Percentiles rank a stretch among this genome's conserved stretches.
Conservation (phyloP, 1,140 invertebrate species). For the Scaptomyza graminum region DNA sequence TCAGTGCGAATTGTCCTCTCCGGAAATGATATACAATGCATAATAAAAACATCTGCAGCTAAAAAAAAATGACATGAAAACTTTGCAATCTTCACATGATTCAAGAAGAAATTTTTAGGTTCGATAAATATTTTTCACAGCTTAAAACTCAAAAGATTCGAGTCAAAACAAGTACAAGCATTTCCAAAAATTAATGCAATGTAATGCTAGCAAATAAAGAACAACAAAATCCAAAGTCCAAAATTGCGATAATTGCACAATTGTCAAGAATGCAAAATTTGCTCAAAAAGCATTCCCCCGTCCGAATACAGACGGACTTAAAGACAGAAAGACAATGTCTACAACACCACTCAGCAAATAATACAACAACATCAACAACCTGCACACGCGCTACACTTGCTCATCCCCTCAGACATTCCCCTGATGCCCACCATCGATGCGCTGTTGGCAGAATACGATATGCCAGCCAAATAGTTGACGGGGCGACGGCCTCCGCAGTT, state of each 20-base stretch:
- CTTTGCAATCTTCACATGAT: not conserved
- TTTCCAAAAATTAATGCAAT: slow-evolving; percentile 42
- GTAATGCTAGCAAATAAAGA: not conserved
- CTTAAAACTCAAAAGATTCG: too few species aligned
- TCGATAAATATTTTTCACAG: slow-evolving; percentile 16
- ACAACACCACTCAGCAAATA: slow-evolving; percentile 55
- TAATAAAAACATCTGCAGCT: too few species aligned
- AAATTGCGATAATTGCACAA: slow-evolving; percentile 34
- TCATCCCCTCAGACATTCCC: not conserved
- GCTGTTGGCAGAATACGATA: slow-evolving; percentile 63
- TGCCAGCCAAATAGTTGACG: slow-evolving; percentile 49
- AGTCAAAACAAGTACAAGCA: too few species aligned
- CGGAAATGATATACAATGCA: too few species aligned
- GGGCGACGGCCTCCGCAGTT: slow-evolving; percentile 69
- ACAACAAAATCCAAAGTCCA: too few species aligned
- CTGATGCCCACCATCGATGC: not conserved
- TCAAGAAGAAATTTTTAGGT: too few species aligned
- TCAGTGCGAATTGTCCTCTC: not conserved
- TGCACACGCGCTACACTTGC: slow-evolving; percentile 63
- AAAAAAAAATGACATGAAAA: too few species aligned
- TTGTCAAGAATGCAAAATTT: slow-evolving; percentile 37
- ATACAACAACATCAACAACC: slow-evolving; percentile 52
- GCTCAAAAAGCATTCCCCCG: slow-evolving; percentile 22
- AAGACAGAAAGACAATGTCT: slow-evolving; percentile 29
- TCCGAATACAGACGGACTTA: not conserved